A percentile compares a stretch with the other conserved stretches of the same genome.
Evolutionary conservation across 2,888 invertebrate species (phyloP).

Genomic region (Tupiocoris notatus): DNA sequence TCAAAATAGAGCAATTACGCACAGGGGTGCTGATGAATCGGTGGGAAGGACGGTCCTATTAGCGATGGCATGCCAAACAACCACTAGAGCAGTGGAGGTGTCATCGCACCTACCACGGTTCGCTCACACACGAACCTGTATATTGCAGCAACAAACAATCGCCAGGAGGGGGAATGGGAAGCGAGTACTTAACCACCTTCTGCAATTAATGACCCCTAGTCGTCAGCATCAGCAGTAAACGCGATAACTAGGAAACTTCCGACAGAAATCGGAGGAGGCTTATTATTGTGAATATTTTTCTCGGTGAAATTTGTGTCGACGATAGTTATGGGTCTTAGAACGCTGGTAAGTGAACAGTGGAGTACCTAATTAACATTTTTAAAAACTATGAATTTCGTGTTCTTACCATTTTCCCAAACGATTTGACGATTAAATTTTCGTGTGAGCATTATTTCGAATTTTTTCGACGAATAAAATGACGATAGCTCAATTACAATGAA

Average conservation of each 20-base stretch:
- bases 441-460: too few species aligned
- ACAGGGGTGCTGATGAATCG: neutral
- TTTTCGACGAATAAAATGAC: too few species aligned
- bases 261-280: too few species aligned
- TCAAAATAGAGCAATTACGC: too few species aligned
- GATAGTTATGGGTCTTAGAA: neutral
- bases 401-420: too few species aligned
- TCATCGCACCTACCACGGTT: neutral
- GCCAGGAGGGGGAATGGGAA: neutral
- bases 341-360: neutral
- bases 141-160: neutral
- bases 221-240: neutral
- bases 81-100: neutral
- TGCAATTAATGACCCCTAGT: neutral
- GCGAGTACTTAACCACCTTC: neutral
- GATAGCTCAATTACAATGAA: too few species aligned
- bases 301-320: neutral
- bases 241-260: too few species aligned
- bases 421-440: too few species aligned
- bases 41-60: neutral
- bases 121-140: too few species aligned
- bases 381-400: too few species aligned
- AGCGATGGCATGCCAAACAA: neutral
- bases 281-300: neutral
- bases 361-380: too few species aligned